A percentile compares a stretch with the other conserved stretches of the same genome.
Conservation (phyloP, 2,888 invertebrate genomes). For the Rotaria macrura region DNA sequence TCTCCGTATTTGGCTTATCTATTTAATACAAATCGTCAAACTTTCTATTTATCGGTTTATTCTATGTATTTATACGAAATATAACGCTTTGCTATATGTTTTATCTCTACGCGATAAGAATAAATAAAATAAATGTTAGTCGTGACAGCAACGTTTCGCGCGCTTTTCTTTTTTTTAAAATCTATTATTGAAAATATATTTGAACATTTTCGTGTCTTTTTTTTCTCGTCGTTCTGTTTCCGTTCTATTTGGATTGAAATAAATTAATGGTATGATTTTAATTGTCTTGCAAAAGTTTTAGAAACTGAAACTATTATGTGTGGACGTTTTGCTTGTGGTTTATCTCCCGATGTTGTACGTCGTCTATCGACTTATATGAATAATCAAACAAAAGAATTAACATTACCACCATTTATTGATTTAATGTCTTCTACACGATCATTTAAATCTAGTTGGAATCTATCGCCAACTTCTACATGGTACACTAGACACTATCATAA, state of each 20-base stretch:
- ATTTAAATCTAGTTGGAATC: not conserved
- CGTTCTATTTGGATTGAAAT: not conserved
- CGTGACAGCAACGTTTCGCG: not conserved
- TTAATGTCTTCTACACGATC: not conserved
- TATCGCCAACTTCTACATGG: not conserved
- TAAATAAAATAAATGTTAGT: not conserved
- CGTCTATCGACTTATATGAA: slow-evolving; percentile 2
- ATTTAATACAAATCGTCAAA: not conserved
- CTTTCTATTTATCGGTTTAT: not conserved
- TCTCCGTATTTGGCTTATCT: not conserved
- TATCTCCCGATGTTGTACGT: slow-evolving; percentile 8
- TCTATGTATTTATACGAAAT: not conserved
- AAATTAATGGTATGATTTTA: not conserved
- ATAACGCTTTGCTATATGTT: not conserved
- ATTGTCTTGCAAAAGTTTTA: not conserved
- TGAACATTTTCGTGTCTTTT: not conserved
- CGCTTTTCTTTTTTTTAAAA: not conserved
- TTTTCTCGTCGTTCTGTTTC: no score
- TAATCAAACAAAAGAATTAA: not conserved
- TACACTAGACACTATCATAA: not conserved
- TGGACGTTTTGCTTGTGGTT: slow-evolving; percentile 9
- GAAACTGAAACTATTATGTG: not conserved
- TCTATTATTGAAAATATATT: not conserved
- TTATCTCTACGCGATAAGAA: not conserved
- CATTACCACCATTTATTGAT: not conserved